These are phyloP conservation scores for Cassiopea andromeda DNA, from an alignment of 30 jellyfish, hydroid and myxozoan species.

Conservation along the genomic window DNA sequence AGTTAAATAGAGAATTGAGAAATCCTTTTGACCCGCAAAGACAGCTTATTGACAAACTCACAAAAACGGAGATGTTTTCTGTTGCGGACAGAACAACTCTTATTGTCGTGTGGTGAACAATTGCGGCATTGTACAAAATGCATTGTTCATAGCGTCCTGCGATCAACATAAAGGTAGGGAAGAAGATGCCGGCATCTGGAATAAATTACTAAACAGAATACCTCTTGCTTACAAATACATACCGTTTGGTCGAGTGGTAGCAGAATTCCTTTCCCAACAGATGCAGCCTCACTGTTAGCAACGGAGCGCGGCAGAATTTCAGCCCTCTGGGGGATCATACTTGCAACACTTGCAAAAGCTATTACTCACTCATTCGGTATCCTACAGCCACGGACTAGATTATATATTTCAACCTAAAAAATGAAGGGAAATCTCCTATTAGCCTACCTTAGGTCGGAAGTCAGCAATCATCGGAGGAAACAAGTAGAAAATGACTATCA, in stretches of 20 bases:
- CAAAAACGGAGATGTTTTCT: neutral
- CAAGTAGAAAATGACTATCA: too few relatives aligned
- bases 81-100: neutral
- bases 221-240: neutral
- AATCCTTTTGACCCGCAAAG: neutral
- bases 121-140: neutral
- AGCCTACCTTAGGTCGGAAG: too few relatives aligned
- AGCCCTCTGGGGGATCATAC: conserved; percentile 72
- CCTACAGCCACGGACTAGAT: neutral
- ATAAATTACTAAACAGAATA: too few relatives aligned
- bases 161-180: neutral
- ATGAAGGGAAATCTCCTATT: neutral
- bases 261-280: conserved; percentile 58
- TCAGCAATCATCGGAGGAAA: too few relatives aligned
- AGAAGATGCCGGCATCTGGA: neutral
- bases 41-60: neutral
- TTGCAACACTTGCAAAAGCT: conserved; percentile 1
- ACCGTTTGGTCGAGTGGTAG: conserved; percentile 60
- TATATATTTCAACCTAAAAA: neutral
- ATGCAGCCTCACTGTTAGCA: conserved; percentile 31
- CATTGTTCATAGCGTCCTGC: neutral
- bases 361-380: conserved; percentile 7
- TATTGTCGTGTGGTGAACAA: neutral
- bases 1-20: neutral
- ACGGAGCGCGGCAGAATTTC: conserved; percentile 62